Evolutionary conservation across 2,888 invertebrate species (phyloP).

Genomic region (Habrosyne pyritoides): DNA sequence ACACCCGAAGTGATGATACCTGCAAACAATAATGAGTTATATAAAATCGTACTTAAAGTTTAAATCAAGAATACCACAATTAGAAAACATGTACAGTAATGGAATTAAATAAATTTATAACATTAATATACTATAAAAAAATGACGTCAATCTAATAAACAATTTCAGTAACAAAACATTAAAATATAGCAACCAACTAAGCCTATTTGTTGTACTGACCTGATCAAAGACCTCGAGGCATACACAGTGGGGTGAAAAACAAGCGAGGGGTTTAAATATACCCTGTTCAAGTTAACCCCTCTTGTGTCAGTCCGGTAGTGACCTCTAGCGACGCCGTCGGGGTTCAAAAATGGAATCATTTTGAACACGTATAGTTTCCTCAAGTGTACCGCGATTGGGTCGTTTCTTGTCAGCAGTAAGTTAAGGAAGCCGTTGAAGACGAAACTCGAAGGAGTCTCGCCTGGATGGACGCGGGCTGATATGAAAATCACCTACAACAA

Average conservation of each 20-base stretch:
- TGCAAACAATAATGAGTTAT: slow-evolving; percentile 36
- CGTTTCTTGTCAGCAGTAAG: slow-evolving; percentile 88
- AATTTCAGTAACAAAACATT: too few species aligned
- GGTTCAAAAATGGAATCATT: slow-evolving; percentile 95
- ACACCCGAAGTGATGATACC: slow-evolving; percentile 88
- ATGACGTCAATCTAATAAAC: too few species aligned
- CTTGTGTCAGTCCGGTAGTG: slow-evolving; percentile 94
- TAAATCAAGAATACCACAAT: not conserved
- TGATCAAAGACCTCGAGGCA: slow-evolving; percentile 90
- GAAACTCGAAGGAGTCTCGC: slow-evolving; percentile 95
- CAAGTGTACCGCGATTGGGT: slow-evolving; percentile 88
- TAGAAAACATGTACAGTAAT: too few species aligned
- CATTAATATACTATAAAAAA: too few species aligned
- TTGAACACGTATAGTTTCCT: slow-evolving; percentile 93
- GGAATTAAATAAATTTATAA: too few species aligned
- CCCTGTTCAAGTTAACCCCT: slow-evolving; percentile 94
- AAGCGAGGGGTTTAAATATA: slow-evolving; percentile 91
- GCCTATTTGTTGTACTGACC: slow-evolving; percentile 59
- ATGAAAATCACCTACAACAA: slow-evolving; percentile 89
- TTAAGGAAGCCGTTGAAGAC: slow-evolving; percentile 95
- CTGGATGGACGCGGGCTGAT: slow-evolving; percentile 95
- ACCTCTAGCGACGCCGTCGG: slow-evolving; percentile 94
- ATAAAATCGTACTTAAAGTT: not conserved
- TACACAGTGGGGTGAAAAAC: slow-evolving; percentile 92
- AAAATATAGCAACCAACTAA: too few species aligned